Percentiles rank a stretch among this genome's conserved stretches.
Evolutionary conservation across 2,113 vertebrate genomes (phyloP).

Genomic region (Cynocephalus volans): DNA sequence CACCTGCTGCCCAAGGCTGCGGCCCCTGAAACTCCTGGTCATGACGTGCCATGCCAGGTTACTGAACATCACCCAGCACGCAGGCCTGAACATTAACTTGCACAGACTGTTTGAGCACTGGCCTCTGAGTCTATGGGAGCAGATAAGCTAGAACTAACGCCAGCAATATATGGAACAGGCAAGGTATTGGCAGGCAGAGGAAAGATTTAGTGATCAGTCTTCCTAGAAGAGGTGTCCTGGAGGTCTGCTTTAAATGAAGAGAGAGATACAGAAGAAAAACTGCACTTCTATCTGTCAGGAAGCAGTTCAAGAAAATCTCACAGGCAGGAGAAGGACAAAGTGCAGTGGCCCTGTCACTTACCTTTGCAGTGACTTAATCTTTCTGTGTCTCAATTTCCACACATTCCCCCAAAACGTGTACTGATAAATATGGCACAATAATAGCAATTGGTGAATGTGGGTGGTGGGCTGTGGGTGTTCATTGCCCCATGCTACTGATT

Average conservation of each 20-base stretch:
- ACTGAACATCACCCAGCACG: background rate
- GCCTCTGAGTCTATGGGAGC: background rate
- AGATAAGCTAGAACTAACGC: background rate
- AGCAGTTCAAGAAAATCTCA: background rate
- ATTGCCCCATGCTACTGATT: background rate
- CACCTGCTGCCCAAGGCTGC: background rate
- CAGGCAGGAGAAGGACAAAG: background rate
- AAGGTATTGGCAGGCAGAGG: background rate
- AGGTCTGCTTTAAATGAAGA: constrained; percentile 13
- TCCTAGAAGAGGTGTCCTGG: background rate
- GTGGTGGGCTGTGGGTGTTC: background rate
- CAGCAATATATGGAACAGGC: background rate
- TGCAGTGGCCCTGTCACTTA: background rate
- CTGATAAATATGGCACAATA: background rate
- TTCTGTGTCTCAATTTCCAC: background rate
- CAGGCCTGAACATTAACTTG: background rate
- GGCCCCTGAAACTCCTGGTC: background rate
- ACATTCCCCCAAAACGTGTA: background rate
- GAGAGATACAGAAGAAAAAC: background rate
- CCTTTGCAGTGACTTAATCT: background rate
- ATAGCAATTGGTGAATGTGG: background rate
- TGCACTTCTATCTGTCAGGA: background rate
- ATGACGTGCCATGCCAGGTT: background rate
- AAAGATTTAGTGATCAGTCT: background rate
- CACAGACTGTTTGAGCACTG: background rate